Evolutionary conservation across 1,140 invertebrate species (phyloP).

Genomic region (Eciton burchellii): DNA sequence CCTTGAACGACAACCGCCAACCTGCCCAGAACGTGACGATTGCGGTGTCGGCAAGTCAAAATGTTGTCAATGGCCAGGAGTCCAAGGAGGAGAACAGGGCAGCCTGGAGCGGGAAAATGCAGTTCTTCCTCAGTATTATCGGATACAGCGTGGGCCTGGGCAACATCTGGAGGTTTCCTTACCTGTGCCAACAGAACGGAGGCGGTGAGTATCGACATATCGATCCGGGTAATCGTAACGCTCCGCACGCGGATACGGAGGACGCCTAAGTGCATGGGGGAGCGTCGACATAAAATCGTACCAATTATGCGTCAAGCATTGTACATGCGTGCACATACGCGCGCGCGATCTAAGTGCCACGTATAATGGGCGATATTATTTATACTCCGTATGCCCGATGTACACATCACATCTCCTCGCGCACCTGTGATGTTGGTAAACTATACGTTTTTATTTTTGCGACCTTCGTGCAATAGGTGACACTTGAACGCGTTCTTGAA

Average conservation of each 20-base stretch:
- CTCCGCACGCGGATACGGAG: neutral
- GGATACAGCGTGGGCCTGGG: conserved; percentile 96
- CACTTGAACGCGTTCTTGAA: conserved; percentile 41
- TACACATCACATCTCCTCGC: too few relatives aligned
- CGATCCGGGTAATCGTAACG: neutral
- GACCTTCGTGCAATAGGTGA: conserved; percentile 25
- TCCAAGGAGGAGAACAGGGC: conserved; percentile 88
- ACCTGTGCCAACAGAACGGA: conserved; percentile 97
- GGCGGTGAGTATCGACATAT: conserved; percentile 90
- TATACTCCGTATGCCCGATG: neutral
- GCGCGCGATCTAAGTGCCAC: too few relatives aligned
- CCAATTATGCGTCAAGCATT: too few relatives aligned
- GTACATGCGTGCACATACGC: too few relatives aligned
- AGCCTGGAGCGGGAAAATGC: conserved; percentile 93
- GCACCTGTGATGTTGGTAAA: neutral
- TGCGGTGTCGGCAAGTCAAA: conserved; percentile 82
- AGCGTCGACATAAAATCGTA: too few relatives aligned
- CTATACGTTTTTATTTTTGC: conserved; percentile 38
- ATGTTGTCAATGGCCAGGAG: conserved; percentile 81
- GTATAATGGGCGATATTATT: neutral
- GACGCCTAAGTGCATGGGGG: too few relatives aligned
- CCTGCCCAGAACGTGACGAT: conserved; percentile 82
- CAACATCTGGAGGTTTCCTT: conserved; percentile 98
- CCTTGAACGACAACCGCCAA: conserved; percentile 88
- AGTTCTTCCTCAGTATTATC: conserved; percentile 96